Evolutionary conservation across 2,888 invertebrate genomes (phyloP).

Genomic region (Malthinus seriepunctatus): DNA sequence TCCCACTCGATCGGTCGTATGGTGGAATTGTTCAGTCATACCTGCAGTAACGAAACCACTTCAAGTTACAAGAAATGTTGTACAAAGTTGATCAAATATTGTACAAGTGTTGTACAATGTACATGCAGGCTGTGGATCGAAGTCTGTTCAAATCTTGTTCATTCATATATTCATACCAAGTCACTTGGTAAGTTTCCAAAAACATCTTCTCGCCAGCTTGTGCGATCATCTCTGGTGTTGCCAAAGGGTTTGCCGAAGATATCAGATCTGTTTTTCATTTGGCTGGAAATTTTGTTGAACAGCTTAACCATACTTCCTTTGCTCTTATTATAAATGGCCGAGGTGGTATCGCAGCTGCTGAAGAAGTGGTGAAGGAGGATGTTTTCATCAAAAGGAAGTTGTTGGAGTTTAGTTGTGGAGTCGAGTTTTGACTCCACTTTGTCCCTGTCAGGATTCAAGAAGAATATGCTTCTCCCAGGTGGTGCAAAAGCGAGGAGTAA

Average conservation of each 20-base stretch:
- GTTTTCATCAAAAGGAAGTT: neutral
- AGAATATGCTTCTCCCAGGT: constrained; percentile 9
- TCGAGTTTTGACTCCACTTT: no score
- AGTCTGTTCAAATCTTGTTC: neutral
- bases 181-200: neutral
- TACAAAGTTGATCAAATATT: no score
- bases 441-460: constrained; percentile 17
- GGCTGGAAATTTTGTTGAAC: neutral
- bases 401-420: neutral
- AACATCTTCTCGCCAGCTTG: neutral
- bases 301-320: neutral
- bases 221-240: neutral
- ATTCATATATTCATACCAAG: no score
- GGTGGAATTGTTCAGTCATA: constrained; percentile 6
- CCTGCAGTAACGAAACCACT: neutral
- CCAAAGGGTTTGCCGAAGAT: neutral
- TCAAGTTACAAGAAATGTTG: neutral
- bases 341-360: neutral
- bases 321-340: neutral
- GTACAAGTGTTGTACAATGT: no score
- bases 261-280: neutral
- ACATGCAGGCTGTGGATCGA: neutral
- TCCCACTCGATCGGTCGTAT: constrained; percentile 3
- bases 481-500: neutral
- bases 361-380: neutral